Percentiles rank a stretch among this genome's conserved stretches.
phyloP scores from a whole-genome alignment of 1,140 invertebrate species.

The Philaenus spumarius region DNA sequence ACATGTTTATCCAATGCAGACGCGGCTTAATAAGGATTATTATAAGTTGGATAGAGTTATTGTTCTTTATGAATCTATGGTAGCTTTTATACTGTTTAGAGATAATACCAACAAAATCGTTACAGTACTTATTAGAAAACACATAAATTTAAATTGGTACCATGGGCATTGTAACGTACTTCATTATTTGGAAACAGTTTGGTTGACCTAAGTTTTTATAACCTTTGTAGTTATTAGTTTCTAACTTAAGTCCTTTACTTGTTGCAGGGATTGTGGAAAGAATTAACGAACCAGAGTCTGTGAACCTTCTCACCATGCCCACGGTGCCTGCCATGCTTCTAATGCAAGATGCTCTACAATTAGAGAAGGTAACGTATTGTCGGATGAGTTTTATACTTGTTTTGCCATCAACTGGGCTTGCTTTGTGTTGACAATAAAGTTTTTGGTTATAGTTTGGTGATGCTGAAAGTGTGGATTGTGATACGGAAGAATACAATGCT shows the following conservation, averaged over 20 bases:
- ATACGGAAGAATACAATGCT: conserved; percentile 45
- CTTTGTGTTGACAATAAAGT: background rate
- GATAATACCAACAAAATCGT: too few species aligned
- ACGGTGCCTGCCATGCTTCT: conserved; percentile 51
- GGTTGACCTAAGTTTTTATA: conserved; percentile 2
- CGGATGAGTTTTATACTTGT: background rate
- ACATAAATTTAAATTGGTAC: too few species aligned
- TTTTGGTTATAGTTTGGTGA: conserved; percentile 51
- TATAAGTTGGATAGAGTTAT: too few species aligned
- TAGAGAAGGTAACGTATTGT: conserved; percentile 53
- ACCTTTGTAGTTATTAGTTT: background rate
- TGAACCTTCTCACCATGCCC: conserved; percentile 49
- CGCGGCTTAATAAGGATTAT: too few species aligned
- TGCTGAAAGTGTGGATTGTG: conserved; percentile 47
- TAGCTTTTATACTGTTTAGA: too few species aligned
- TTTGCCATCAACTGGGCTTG: conserved; percentile 1
- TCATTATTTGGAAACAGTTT: too few species aligned
- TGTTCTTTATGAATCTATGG: too few species aligned
- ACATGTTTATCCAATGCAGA: too few species aligned
- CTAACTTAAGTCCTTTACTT: conserved; percentile 7
- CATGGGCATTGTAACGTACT: too few species aligned
- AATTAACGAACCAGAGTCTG: conserved; percentile 20
- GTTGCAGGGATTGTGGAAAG: conserved; percentile 39
- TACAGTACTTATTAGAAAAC: too few species aligned
- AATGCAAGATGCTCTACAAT: conserved; percentile 49